Base-by-base conservation (phyloP, 2,113 vertebrate genomes). In the Odocoileus virginianus region DNA sequence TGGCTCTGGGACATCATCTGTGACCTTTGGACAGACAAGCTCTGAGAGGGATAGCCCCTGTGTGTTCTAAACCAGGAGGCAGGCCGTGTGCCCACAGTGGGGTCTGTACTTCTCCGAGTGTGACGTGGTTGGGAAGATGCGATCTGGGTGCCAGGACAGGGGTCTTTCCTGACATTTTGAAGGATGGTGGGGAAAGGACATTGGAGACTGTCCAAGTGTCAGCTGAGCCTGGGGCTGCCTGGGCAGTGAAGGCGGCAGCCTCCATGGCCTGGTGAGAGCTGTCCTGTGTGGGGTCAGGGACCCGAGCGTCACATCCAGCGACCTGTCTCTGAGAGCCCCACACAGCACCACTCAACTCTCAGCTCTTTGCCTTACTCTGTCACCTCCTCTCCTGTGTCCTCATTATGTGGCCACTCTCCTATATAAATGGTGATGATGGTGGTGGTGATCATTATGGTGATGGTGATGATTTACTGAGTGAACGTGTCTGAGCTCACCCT, bases 351-450 rank as follows among this genome's bases (percentile, higher is more conserved):
- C 27, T 25, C 57, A 30, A 3, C 30, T 40, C 28, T 82, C 14
- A 28, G 10, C 12, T 28, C 36, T 60, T 45, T 6, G 14, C 17
- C n/a, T 43, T 6, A 28, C 6, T n/a, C 15, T 2, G 23, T 61
- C 30, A 8, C 28, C 7, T 5, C 17, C 54, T 43, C 5, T 55
- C 60, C 64, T 50, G 17, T 10, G 84, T 28, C 28, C 87, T 76
- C 9, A 30, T 8, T 21, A 13, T 23, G 47, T 0, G 2, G 12
- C 11, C 33, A 30, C 17, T 61, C 36, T 76, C 12, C 57, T 7
- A 50, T 2, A 2, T 0, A 36, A 36, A 5, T 6, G 45, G 6
- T 11, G 14, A 0, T 12, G 45, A 2, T n/a, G 13, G 1, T 11
- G 84, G 3, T 36, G 81, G 2, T 30, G 11, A 21, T 27, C 21